Conservation (phyloP, 2,888 invertebrate species). For the Rhamnusium bicolor region DNA sequence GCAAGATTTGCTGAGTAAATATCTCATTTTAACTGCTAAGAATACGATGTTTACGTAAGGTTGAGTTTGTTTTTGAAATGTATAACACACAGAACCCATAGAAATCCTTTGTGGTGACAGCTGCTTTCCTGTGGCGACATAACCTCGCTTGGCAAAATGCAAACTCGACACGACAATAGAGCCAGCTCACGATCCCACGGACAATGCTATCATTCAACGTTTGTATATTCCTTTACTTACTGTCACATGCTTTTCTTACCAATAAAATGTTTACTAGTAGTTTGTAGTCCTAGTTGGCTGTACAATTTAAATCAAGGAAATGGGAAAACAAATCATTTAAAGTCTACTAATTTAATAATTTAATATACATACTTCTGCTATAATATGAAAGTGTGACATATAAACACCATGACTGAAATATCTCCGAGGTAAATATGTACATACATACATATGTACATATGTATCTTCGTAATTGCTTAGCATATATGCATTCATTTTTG, state of each 20-base stretch:
- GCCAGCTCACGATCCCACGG: slow-evolving; percentile 42
- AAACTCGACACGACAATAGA: slow-evolving; percentile 43
- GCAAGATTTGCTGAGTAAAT: slow-evolving; percentile 40
- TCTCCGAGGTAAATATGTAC: too few relatives aligned
- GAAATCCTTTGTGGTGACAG: slow-evolving; percentile 56
- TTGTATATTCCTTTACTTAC: not conserved
- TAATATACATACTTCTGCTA: too few relatives aligned
- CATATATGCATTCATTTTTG: too few relatives aligned
- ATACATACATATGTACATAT: too few relatives aligned
- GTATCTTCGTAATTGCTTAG: too few relatives aligned
- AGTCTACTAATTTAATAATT: too few relatives aligned
- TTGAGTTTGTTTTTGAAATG: slow-evolving; percentile 42
- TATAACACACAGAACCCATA: slow-evolving; percentile 45
- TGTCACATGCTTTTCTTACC: not conserved
- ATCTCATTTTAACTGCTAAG: slow-evolving; percentile 39
- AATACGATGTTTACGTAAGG: slow-evolving; percentile 40
- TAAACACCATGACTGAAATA: too few relatives aligned
- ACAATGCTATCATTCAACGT: slow-evolving; percentile 44
- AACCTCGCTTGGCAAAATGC: slow-evolving; percentile 44
- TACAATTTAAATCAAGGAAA: not conserved
- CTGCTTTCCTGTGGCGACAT: slow-evolving; percentile 54
- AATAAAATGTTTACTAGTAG: not conserved
- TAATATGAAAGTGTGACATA: too few relatives aligned
- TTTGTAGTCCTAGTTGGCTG: not conserved
- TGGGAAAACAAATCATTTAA: too few relatives aligned